Evolutionary conservation across 2,113 vertebrate species (phyloP).

Genomic region (Chloroceryle aenea): DNA sequence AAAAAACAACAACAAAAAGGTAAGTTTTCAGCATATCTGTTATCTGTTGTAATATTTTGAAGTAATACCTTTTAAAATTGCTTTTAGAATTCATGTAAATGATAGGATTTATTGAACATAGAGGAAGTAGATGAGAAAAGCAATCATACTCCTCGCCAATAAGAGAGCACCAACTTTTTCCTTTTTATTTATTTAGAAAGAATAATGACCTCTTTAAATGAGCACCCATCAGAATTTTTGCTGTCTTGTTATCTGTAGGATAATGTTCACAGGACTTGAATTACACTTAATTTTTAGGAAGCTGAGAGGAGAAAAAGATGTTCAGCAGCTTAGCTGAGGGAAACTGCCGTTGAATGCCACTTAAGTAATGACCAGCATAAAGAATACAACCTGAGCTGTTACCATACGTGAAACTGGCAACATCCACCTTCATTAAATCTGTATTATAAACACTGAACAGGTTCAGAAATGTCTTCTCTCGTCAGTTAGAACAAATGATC

Average conservation of each 20-base stretch:
- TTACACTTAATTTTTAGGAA: conserved; percentile 15
- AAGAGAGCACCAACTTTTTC: background rate
- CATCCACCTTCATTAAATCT: background rate
- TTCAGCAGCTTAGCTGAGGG: background rate
- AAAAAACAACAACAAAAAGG: rapidly evolving
- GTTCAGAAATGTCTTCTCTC: conserved; percentile 10
- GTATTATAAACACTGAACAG: background rate
- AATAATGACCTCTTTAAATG: background rate
- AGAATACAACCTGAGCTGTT: background rate
- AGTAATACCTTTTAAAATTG: background rate
- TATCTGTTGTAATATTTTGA: background rate
- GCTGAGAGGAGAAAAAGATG: background rate
- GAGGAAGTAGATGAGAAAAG: background rate
- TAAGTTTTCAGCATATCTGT: background rate
- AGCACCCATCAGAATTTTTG: background rate
- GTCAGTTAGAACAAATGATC: conserved; percentile 12
- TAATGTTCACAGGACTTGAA: background rate
- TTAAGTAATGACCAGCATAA: background rate
- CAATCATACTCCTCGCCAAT: background rate
- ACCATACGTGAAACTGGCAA: background rate
- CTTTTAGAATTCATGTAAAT: background rate
- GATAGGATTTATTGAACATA: background rate
- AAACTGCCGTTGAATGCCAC: background rate
- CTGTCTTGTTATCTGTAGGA: background rate
- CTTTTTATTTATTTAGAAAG: background rate